Conservation (phyloP, 2,888 invertebrate species). For the Lycia hirtaria region DNA sequence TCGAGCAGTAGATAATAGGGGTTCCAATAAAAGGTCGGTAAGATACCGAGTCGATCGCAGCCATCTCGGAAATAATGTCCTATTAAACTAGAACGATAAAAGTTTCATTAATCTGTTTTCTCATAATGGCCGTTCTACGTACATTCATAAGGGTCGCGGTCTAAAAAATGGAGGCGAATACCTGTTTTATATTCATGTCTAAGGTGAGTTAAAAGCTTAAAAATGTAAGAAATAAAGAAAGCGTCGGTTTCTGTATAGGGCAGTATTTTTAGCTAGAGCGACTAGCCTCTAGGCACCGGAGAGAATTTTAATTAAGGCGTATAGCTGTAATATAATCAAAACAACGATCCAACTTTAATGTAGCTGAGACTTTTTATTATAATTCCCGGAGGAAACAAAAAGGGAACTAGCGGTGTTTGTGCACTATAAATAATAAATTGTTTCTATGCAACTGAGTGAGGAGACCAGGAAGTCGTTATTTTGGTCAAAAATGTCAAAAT, state of each 20-base stretch:
- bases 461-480: too few relatives aligned
- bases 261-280: conserved; percentile 48
- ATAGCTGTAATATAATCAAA: conserved; percentile 59
- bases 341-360: conserved; percentile 52
- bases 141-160: conserved; percentile 28
- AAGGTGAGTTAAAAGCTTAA: conserved; percentile 28
- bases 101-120: conserved; percentile 30
- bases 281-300: conserved; percentile 44
- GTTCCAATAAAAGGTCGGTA: conserved; percentile 11
- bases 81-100: conserved; percentile 26
- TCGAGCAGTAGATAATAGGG: conserved; percentile 3
- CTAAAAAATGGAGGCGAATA: conserved; percentile 28
- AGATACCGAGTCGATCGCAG: conserved; percentile 8
- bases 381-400: conserved; percentile 27
- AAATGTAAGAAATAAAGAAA: conserved; percentile 25
- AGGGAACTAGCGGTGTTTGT: conserved; percentile 13
- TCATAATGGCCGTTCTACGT: conserved; percentile 31
- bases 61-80: conserved; percentile 18
- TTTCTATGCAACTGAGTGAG: too few relatives aligned
- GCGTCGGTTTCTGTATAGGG: conserved; percentile 20
- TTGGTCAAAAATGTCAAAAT: too few relatives aligned
- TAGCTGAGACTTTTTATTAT: conserved; percentile 31
- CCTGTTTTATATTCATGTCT: conserved; percentile 31
- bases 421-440: conserved; percentile 31
- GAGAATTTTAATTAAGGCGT: conserved; percentile 64